Conservation (phyloP, 1,140 invertebrate genomes). For the Leptinotarsa texana region DNA sequence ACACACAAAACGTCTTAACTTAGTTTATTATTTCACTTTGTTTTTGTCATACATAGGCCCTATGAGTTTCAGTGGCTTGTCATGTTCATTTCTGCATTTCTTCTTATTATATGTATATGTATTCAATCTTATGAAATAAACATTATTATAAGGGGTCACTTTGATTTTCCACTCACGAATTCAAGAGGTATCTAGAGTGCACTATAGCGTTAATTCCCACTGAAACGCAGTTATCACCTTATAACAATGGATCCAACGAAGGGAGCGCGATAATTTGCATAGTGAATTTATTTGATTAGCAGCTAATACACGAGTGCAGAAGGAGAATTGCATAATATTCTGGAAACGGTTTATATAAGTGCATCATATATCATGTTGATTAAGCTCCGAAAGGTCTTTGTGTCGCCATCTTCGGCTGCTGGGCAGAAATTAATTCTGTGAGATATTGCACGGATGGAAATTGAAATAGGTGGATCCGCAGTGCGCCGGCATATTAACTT, state of each 20-base stretch:
- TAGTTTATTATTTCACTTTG: too few species aligned
- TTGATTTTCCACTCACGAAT: not conserved
- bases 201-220: conserved; percentile 17
- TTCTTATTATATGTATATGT: too few species aligned
- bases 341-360: conserved; percentile 3
- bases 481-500: conserved; percentile 2
- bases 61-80: too few species aligned
- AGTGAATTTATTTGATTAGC: conserved; percentile 22
- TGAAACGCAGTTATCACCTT: conserved; percentile 21
- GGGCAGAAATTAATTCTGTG: conserved; percentile 2
- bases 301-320: not conserved
- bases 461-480: conserved; percentile 2
- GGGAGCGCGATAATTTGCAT: conserved; percentile 9
- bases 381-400: not conserved
- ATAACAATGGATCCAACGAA: conserved; percentile 15
- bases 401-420: not conserved
- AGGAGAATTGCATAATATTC: conserved; percentile 4
- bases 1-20: too few species aligned
- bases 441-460: not conserved
- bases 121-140: too few species aligned
- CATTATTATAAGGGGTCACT: not conserved
- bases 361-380: conserved; percentile 4
- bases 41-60: too few species aligned
- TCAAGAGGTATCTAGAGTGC: conserved; percentile 1
- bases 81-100: too few species aligned